Conservation (phyloP, 2,888 invertebrate genomes). For the Panorpa germanica region DNA sequence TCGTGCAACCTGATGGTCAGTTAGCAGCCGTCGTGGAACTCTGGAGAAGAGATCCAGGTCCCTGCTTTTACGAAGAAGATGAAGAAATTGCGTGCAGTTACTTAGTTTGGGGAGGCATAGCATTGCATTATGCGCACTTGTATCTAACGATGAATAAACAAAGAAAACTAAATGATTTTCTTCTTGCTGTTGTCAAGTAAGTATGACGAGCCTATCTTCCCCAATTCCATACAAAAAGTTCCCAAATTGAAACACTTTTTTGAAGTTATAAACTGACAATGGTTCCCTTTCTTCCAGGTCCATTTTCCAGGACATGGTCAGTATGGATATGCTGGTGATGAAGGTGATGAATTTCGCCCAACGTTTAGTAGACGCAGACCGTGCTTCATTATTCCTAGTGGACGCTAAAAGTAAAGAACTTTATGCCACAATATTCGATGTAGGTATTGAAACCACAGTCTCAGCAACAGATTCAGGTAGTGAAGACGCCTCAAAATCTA, state of each 20-base stretch:
- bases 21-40: conserved; percentile 48
- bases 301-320: conserved; percentile 76
- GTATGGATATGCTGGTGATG: conserved; percentile 62
- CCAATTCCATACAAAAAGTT: neutral
- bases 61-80: conserved; percentile 41
- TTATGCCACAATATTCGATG: conserved; percentile 67
- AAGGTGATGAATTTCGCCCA: conserved; percentile 74
- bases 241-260: neutral
- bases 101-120: conserved; percentile 49
- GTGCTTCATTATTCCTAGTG: conserved; percentile 66
- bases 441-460: conserved; percentile 25
- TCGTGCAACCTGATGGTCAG: conserved; percentile 40
- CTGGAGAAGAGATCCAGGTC: conserved; percentile 30
- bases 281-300: conserved; percentile 33
- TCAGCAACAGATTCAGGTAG: conserved; percentile 17
- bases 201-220: conserved; percentile 16
- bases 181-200: conserved; percentile 65
- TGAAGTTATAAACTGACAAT: neutral
- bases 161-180: conserved; percentile 53
- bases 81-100: conserved; percentile 47
- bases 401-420: conserved; percentile 54
- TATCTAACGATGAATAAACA: conserved; percentile 50
- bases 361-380: conserved; percentile 60
- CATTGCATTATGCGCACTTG: conserved; percentile 47
- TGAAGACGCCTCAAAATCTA: conserved; percentile 17